A percentile compares a stretch with the other conserved stretches of the same genome.
Conservation (phyloP, 2,797 vertebrate species). For the Leptoclinus maculatus region DNA sequence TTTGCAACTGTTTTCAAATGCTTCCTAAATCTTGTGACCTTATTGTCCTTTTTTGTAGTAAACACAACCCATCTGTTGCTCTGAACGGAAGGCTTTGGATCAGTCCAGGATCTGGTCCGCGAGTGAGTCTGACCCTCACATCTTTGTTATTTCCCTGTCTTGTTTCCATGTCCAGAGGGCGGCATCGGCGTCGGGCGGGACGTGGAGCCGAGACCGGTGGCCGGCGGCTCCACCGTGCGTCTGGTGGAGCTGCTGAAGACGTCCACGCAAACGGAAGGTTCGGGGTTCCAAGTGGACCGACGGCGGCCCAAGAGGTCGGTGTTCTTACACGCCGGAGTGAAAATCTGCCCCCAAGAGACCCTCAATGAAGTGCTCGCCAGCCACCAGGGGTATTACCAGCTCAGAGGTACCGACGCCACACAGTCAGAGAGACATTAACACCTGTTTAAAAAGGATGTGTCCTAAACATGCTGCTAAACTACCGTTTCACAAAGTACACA, state of each 20-base stretch:
- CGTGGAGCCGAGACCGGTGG: constrained; percentile 61
- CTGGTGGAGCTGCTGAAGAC: constrained; percentile 75
- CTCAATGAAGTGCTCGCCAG: constrained; percentile 88
- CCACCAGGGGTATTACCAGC: constrained; percentile 91
- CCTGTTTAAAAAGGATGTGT: background rate
- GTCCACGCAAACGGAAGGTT: constrained; percentile 62
- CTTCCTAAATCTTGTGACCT: constrained; percentile 18
- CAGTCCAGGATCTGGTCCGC: background rate
- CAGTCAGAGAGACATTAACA: too few species aligned
- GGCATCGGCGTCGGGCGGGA: constrained; percentile 39
- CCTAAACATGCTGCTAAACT: background rate
- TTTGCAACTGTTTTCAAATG: constrained; percentile 22
- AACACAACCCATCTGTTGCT: constrained; percentile 45
- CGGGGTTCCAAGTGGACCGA: constrained; percentile 80
- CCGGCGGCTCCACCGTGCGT: constrained; percentile 38
- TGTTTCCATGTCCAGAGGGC: constrained; percentile 59
- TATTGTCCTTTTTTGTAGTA: background rate
- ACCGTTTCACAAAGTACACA: background rate
- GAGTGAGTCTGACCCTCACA: background rate
- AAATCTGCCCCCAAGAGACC: constrained; percentile 91
- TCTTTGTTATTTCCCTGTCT: background rate
- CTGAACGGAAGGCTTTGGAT: background rate
- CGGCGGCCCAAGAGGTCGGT: constrained; percentile 88
- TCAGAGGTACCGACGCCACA: constrained; percentile 81
- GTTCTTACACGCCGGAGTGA: constrained; percentile 87